Evolutionary conservation across 2,888 invertebrate genomes (phyloP).

Genomic region (Pachycephus smyrnensis): DNA sequence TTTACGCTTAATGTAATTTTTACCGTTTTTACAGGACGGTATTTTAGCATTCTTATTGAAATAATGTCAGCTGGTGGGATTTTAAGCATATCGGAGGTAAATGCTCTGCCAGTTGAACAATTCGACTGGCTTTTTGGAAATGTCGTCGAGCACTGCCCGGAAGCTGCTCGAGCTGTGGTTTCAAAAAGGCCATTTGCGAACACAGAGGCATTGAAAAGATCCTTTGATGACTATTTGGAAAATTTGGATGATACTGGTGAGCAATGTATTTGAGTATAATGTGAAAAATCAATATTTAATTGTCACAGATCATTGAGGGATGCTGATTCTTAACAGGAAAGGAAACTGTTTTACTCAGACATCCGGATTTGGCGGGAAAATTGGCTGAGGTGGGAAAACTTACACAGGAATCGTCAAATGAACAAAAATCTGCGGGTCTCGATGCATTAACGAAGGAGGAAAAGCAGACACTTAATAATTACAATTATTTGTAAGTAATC

Average conservation of each 20-base stretch:
- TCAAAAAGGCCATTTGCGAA: slow-evolving; percentile 70
- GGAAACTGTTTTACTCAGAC: slow-evolving; percentile 70
- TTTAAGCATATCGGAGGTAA: slow-evolving; percentile 69
- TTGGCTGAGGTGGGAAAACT: slow-evolving; percentile 70
- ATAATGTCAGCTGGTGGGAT: slow-evolving; percentile 38
- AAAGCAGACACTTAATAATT: slow-evolving; percentile 67
- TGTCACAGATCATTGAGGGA: neutral
- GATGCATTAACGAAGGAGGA: slow-evolving; percentile 70
- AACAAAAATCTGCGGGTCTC: slow-evolving; percentile 72
- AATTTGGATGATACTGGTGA: slow-evolving; percentile 69
- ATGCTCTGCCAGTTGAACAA: slow-evolving; percentile 68
- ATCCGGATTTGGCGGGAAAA: slow-evolving; percentile 76
- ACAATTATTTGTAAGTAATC: slow-evolving; percentile 63
- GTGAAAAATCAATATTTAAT: slow-evolving; percentile 9
- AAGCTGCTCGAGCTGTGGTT: slow-evolving; percentile 69
- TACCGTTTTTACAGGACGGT: neutral
- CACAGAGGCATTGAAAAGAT: slow-evolving; percentile 68
- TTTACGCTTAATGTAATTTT: neutral
- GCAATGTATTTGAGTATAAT: neutral
- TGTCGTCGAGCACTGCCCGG: slow-evolving; percentile 73
- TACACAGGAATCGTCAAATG: slow-evolving; percentile 72
- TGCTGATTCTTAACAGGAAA: slow-evolving; percentile 67
- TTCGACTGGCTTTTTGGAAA: slow-evolving; percentile 74
- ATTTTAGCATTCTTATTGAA: neutral
- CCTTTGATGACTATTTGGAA: slow-evolving; percentile 72